Evolutionary conservation across 1,140 invertebrate genomes (phyloP).

Genomic region (Amphibalanus amphitrite): DNA sequence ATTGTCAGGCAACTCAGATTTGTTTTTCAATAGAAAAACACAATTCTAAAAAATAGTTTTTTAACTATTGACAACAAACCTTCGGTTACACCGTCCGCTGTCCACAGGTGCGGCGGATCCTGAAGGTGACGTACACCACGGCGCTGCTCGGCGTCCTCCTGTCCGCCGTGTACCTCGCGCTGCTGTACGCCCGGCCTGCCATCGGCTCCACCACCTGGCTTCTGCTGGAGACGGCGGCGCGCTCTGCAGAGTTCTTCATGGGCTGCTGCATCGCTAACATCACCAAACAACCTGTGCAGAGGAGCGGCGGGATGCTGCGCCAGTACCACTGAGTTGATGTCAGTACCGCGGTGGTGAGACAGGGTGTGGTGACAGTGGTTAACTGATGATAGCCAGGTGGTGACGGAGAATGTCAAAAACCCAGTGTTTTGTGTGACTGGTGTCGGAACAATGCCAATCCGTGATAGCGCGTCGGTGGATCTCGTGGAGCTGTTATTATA

Average conservation of each 20-base stretch:
- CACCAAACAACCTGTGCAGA: slow-evolving; percentile 38
- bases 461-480: no score
- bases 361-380: no score
- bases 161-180: slow-evolving; percentile 31
- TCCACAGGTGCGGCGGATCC: slow-evolving; percentile 22
- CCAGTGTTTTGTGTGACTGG: no score
- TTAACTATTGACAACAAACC: no score
- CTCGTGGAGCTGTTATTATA: no score
- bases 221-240: slow-evolving; percentile 8
- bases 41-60: no score
- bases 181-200: slow-evolving; percentile 16
- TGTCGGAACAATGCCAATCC: no score
- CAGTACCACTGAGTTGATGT: slow-evolving; percentile 5
- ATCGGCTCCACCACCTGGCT: slow-evolving; percentile 7
- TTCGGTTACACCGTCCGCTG: neutral
- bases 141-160: slow-evolving; percentile 35
- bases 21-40: no score
- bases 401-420: no score
- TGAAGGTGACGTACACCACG: slow-evolving; percentile 33
- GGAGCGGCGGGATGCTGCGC: slow-evolving; percentile 11
- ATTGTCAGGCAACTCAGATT: no score
- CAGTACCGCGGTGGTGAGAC: no score
- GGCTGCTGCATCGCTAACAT: slow-evolving; percentile 40
- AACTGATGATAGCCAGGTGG: no score
- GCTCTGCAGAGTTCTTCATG: slow-evolving; percentile 14